Conservation (phyloP, 2,797 vertebrate genomes). For the Poeciliopsis infans region DNA sequence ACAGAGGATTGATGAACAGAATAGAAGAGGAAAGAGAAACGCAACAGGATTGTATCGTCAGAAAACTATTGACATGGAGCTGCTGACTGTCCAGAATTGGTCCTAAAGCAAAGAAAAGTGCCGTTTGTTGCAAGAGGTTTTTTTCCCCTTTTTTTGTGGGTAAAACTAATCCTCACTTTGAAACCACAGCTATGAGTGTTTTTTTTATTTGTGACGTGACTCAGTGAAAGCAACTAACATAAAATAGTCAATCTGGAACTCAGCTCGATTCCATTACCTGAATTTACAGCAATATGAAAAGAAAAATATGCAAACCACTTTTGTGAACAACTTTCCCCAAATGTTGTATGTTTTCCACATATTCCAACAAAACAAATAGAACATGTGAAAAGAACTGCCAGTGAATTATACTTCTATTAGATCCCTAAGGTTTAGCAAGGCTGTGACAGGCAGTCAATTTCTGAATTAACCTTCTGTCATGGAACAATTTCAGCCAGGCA, state of each 20-base stretch:
- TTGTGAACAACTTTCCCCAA: background rate
- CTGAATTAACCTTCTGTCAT: background rate
- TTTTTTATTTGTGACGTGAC: no score
- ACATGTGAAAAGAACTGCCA: background rate
- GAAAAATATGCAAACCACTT: background rate
- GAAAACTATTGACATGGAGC: background rate
- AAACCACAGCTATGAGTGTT: background rate
- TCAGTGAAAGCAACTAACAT: background rate
- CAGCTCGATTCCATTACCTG: background rate
- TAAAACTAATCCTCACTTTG: background rate
- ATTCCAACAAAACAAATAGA: slow-evolving; percentile 1
- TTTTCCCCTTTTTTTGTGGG: background rate
- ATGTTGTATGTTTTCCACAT: background rate
- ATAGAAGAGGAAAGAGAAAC: background rate
- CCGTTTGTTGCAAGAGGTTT: background rate
- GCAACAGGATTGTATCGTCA: background rate
- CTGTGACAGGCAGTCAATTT: background rate
- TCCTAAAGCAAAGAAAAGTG: background rate
- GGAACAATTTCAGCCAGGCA: slow-evolving; percentile 2
- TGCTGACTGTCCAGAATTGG: background rate
- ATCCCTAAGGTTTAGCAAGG: background rate
- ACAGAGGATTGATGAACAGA: background rate
- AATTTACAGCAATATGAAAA: background rate
- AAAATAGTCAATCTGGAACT: background rate
- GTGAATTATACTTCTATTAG: background rate